Evolutionary conservation across 2,888 invertebrate genomes (phyloP).

Genomic region (Neuroscelio doddi): DNA sequence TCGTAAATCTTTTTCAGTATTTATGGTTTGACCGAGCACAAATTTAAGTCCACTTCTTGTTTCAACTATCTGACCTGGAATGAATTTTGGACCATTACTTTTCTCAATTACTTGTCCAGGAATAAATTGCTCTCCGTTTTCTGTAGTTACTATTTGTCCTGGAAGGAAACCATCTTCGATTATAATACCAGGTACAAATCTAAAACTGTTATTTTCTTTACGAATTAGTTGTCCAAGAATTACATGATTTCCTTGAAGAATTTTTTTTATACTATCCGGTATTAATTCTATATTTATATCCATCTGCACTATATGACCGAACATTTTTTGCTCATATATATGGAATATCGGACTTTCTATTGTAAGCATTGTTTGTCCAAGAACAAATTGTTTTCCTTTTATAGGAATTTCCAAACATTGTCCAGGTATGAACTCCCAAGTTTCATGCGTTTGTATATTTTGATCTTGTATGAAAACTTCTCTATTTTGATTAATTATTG

Average conservation of each 20-base stretch:
- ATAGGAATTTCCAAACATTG: conserved; percentile 77
- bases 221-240: conserved; percentile 79
- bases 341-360: conserved; percentile 73
- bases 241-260: conserved; percentile 75
- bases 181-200: conserved; percentile 81
- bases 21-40: conserved; percentile 82
- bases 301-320: conserved; percentile 80
- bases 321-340: conserved; percentile 71
- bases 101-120: conserved; percentile 84
- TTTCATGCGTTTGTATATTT: conserved; percentile 74
- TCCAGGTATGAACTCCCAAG: conserved; percentile 80
- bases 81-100: conserved; percentile 80
- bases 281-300: conserved; percentile 79
- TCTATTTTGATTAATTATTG: conserved; percentile 76
- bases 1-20: conserved; percentile 80
- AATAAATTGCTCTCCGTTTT: conserved; percentile 81
- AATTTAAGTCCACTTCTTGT: conserved; percentile 79
- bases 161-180: conserved; percentile 80
- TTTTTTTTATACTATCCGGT: conserved; percentile 73
- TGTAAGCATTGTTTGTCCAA: too few relatives aligned
- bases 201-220: conserved; percentile 76
- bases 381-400: too few relatives aligned
- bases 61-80: conserved; percentile 85
- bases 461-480: conserved; percentile 78
- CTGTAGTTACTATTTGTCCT: conserved; percentile 80